phyloP scores from a whole-genome alignment of 2,797 vertebrate species.

The Sebastes nivosus region DNA sequence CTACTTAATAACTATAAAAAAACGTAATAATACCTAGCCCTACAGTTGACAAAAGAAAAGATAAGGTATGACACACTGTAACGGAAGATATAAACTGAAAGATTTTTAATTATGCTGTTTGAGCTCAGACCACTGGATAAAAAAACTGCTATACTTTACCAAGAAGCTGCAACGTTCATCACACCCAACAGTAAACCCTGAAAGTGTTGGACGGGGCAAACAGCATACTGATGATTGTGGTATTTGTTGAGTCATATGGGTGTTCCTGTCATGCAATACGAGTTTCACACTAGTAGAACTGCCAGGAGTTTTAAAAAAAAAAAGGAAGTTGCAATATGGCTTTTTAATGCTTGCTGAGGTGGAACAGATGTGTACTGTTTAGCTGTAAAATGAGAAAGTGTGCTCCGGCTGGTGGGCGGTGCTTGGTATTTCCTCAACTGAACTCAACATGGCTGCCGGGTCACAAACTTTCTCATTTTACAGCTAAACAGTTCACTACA shows the following conservation, averaged over 20 bases:
- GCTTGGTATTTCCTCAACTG: no score
- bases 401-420: no score
- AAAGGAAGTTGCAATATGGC: no score
- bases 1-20: not conserved
- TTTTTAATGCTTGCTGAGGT: not conserved
- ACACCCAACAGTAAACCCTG: not conserved
- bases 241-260: not conserved
- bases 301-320: not conserved
- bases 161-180: not conserved
- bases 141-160: not conserved
- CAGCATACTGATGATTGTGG: not conserved
- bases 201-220: not conserved
- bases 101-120: not conserved
- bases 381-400: no score
- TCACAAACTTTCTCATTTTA: no score
- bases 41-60: not conserved
- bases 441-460: no score
- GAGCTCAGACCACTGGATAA: not conserved
- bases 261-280: not conserved
- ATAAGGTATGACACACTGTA: not conserved
- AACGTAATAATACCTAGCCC: not conserved
- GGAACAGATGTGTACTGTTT: not conserved
- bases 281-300: not conserved
- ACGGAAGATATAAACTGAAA: not conserved
- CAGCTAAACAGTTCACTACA: no score